Evolutionary conservation across 92 coral and sea anemone genomes (phyloP).

Genomic region (Zoanthus sociatus): DNA sequence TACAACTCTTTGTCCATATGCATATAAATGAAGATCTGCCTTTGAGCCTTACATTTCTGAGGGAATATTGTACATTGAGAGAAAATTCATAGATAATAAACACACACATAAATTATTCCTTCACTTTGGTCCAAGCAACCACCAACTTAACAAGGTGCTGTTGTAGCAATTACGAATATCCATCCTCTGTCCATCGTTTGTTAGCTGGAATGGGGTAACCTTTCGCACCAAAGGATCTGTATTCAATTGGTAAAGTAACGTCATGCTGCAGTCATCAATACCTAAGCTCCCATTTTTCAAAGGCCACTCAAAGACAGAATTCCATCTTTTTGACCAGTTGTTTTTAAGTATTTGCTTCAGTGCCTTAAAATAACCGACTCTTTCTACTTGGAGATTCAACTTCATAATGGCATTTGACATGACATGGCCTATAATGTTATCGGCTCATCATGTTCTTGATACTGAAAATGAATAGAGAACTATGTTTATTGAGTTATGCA

Average conservation of each 20-base stretch:
- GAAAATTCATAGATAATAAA: background rate
- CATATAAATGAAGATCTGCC: background rate
- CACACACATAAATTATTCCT: background rate
- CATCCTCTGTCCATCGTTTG: background rate
- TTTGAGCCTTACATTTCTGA: background rate
- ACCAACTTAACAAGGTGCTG: background rate
- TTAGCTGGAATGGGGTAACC: background rate
- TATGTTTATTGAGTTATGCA: background rate
- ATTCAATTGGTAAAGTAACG: background rate
- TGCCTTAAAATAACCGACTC: background rate
- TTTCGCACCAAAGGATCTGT: background rate
- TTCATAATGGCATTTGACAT: background rate
- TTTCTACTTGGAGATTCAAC: background rate
- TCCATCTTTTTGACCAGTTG: constrained; percentile 5
- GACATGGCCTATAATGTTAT: constrained; percentile 5
- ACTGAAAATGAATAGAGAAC: background rate
- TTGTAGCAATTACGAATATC: background rate
- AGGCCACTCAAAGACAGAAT: constrained; percentile 11
- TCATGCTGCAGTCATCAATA: constrained; percentile 1
- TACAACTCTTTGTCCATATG: background rate
- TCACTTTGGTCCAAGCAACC: background rate
- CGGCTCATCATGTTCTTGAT: background rate
- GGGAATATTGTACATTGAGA: background rate
- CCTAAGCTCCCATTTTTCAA: background rate
- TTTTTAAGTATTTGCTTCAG: background rate